phyloP scores from a whole-genome alignment of 1,140 invertebrate species.

The Antheraea mylitta region DNA sequence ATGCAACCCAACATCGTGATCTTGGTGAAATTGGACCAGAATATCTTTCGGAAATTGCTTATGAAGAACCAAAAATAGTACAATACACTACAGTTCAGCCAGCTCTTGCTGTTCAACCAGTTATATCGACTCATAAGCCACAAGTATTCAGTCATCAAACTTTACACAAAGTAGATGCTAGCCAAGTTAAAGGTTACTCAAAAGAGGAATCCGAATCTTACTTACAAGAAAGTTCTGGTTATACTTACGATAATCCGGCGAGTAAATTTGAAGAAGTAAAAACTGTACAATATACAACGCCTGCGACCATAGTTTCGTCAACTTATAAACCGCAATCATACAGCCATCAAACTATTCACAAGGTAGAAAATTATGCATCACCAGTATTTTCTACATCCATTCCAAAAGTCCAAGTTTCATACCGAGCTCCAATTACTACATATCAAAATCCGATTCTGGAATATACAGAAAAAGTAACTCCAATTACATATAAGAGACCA shows the following conservation, averaged over 20 bases:
- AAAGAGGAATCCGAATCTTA: conserved; percentile 3
- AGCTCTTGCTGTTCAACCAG: conserved; percentile 22
- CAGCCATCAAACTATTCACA: conserved; percentile 50
- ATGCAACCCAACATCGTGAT: conserved; percentile 41
- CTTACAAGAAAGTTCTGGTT: conserved; percentile 23
- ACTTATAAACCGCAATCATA: conserved; percentile 44
- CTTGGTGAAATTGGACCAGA: conserved; percentile 26
- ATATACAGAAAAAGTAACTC: conserved; percentile 57
- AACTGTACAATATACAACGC: conserved; percentile 38
- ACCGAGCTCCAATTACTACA: conserved; percentile 53
- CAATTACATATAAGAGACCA: conserved; percentile 46
- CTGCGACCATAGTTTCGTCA: conserved; percentile 28
- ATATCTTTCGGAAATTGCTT: conserved; percentile 31
- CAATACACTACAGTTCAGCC: conserved; percentile 39
- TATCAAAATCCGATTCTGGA: conserved; percentile 68
- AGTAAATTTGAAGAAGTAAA: conserved; percentile 39
- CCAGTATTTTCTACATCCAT: conserved; percentile 54
- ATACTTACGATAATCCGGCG: conserved; percentile 35
- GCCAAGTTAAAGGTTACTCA: conserved; percentile 48
- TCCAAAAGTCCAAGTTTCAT: conserved; percentile 26
- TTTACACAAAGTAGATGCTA: conserved; percentile 40
- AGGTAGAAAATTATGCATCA: conserved; percentile 36
- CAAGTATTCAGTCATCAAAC: conserved; percentile 44
- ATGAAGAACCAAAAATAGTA: conserved; percentile 43
- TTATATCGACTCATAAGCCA: conserved; percentile 38